Conservation (phyloP, 2,797 vertebrate genomes). For the Alosa sapidissima region DNA sequence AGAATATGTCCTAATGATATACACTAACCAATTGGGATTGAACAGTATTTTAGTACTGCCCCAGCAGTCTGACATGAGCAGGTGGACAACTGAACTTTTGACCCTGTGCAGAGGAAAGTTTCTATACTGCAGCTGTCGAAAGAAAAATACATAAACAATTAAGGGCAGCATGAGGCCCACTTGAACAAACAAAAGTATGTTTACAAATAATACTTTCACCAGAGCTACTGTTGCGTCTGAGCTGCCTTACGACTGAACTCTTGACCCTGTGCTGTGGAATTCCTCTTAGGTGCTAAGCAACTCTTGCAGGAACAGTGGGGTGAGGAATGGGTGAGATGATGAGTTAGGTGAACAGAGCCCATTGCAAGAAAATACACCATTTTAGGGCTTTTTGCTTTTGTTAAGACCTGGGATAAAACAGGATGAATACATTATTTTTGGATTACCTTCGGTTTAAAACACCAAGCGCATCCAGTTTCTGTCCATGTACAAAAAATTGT, state of each 20-base stretch:
- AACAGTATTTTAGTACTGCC: neutral
- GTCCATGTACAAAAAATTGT: neutral
- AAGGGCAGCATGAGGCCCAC: neutral
- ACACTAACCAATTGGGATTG: neutral
- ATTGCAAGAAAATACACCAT: neutral
- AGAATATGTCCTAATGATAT: neutral
- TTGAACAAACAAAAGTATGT: neutral
- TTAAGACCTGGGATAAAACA: neutral
- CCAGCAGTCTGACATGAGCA: neutral
- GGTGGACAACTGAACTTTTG: slow-evolving; percentile 13
- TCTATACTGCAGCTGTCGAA: neutral
- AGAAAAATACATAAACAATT: neutral
- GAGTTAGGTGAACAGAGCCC: neutral
- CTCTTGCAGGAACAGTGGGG: neutral
- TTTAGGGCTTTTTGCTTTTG: neutral
- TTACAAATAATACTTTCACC: neutral
- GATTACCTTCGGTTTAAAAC: neutral
- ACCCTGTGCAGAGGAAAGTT: neutral
- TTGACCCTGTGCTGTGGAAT: neutral
- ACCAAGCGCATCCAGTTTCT: neutral
- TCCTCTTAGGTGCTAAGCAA: neutral
- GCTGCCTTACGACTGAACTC: neutral
- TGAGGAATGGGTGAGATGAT: neutral
- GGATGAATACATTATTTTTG: neutral
- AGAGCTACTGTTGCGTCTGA: neutral